Base-by-base conservation (phyloP, 2,113 vertebrate genomes). In the Seriola quinqueradiata region DNA sequence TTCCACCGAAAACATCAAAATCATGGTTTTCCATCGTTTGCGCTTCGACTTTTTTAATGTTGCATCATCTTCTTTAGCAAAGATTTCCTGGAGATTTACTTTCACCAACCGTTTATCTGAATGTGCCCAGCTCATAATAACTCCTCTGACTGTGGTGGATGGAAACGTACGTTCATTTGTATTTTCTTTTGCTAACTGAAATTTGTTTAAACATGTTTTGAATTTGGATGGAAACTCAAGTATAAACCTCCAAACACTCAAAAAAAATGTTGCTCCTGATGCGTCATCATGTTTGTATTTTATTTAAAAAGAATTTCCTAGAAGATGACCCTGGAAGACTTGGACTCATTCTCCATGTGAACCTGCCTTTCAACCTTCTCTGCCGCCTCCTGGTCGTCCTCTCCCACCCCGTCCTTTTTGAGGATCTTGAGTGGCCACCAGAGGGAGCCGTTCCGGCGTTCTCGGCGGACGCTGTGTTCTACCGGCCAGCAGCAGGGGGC, bases 401-500 rank as follows among this genome's bases (percentile, higher is more conserved):
- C 95, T 6, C 89, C 92, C 0, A 64, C 72, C 12, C 79, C 92
- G 3, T 93, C 94, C 69, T 88, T 94, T 57, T 87, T 90, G 28
- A 95, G 85, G 73, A 94, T 89, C 46, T 94, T 91, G 52, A 95
- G 88, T 11, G 95, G 93, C 95, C 94, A 96, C 95, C 94, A 96
- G 67, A 95, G 87, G 74, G 94, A 73, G 57, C 92, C 90, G 1
- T 16, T 89, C 9, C 77, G 68, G 11, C 9, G 82, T 50, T 90
- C 87, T 6, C 79, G 66, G 21, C 83, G 93, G 2, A 91, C 55
- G 0, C 42, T 64, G 34, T 57, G 88, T 63, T 88, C 91, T 40
- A 40, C 70, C 1, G 77, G 78, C 66, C 90, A 88, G 77, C 95
- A 95, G 90, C 94, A 95, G 55, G 93, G 77, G 34, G 87, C 71